phyloP scores from a whole-genome alignment of 1,140 invertebrate species.

The Papilio xuthus region DNA sequence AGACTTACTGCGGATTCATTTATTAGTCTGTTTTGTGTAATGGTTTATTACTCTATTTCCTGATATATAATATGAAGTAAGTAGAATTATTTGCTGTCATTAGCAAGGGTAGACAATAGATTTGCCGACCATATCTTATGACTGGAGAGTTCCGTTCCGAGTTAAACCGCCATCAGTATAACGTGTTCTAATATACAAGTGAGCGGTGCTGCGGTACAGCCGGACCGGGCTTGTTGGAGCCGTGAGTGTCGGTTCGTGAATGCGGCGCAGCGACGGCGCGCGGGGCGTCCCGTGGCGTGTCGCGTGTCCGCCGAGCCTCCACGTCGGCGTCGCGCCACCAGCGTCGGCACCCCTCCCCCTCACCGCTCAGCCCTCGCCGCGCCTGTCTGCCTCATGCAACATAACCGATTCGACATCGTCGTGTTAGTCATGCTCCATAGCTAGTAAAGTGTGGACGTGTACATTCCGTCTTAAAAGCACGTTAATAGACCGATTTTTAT shows the following conservation, averaged over 20 bases:
- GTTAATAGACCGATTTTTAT: conserved; percentile 40
- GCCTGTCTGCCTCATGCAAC: conserved; percentile 51
- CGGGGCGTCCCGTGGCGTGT: conserved; percentile 62
- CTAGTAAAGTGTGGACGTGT: conserved; percentile 49
- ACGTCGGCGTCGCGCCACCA: conserved; percentile 78
- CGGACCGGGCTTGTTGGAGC: conserved; percentile 28
- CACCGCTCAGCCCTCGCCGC: conserved; percentile 53
- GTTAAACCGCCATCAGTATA: background rate
- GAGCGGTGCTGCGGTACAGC: conserved; percentile 2
- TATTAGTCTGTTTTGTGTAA: background rate
- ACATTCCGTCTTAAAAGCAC: conserved; percentile 14
- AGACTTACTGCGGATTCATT: background rate
- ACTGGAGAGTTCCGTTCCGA: conserved; percentile 25
- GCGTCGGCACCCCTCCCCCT: conserved; percentile 49
- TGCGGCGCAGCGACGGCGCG: conserved; percentile 49
- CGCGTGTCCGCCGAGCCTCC: conserved; percentile 76
- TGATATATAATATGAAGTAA: background rate
- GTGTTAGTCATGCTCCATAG: conserved; percentile 57
- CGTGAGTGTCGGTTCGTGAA: conserved; percentile 42
- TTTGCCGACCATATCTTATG: background rate
- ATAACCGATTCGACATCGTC: conserved; percentile 45
- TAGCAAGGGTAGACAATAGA: background rate
- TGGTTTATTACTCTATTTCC: background rate
- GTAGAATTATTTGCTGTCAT: background rate
- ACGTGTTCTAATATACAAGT: background rate